phyloP scores from a whole-genome alignment of 2,113 vertebrate genomes.

The Guaruba guarouba region DNA sequence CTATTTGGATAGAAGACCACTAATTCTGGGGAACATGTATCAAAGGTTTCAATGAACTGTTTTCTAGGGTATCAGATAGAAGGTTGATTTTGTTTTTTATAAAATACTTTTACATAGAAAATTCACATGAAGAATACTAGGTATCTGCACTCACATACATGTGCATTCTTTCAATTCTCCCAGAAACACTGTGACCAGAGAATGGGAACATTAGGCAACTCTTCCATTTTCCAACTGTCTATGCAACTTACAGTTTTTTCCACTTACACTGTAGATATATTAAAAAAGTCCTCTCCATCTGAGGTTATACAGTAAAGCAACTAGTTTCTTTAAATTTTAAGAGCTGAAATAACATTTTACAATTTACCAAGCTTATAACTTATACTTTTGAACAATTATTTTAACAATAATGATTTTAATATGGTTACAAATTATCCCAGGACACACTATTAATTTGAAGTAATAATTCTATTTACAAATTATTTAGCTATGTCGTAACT shows the following conservation, averaged over 20 bases:
- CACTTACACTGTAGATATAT: neutral
- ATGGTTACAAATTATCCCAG: neutral
- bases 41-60: neutral
- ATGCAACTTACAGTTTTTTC: neutral
- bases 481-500: neutral
- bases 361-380: neutral
- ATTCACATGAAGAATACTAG: neutral
- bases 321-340: neutral
- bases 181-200: neutral
- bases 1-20: neutral
- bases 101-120: neutral
- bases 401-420: neutral
- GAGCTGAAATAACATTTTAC: neutral
- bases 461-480: neutral
- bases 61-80: neutral
- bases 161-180: neutral
- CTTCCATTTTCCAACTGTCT: neutral
- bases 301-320: neutral
- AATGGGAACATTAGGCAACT: neutral
- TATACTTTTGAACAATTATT: neutral
- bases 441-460: neutral
- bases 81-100: neutral
- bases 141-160: neutral
- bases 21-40: neutral
- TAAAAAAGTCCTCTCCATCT: neutral